Conservation (phyloP, 2,888 invertebrate genomes). For the Camptogramma bilineatum region DNA sequence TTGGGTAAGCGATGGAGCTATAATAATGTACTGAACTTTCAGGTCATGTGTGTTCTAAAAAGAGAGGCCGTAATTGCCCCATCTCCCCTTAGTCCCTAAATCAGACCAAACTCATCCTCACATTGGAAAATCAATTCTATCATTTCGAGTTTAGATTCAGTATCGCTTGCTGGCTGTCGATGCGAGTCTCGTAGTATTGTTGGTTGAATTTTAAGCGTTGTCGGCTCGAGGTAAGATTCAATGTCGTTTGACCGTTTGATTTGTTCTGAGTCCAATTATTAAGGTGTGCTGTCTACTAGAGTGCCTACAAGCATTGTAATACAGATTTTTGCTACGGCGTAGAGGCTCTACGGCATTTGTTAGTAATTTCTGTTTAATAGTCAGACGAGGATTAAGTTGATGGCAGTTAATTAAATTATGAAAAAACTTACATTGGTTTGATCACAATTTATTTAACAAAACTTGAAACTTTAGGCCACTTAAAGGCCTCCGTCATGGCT, state of each 20-base stretch:
- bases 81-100: constrained; percentile 18
- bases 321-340: neutral
- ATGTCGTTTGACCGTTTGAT: constrained; percentile 7
- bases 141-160: neutral
- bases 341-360: constrained; percentile 3
- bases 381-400: too few species aligned
- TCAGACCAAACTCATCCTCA: constrained; percentile 7
- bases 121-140: constrained; percentile 7
- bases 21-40: constrained; percentile 81
- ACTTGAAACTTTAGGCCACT: too few species aligned
- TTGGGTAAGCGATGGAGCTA: constrained; percentile 67
- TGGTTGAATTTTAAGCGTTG: constrained; percentile 2
- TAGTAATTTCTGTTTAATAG: too few species aligned
- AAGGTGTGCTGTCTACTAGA: too few species aligned
- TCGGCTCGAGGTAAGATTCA: constrained; percentile 3
- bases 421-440: too few species aligned
- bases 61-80: constrained; percentile 61
- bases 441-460: too few species aligned
- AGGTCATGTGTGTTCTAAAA: constrained; percentile 67
- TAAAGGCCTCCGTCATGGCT: too few species aligned
- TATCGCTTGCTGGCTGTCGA: neutral
- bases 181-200: neutral
- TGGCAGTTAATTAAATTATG: too few species aligned
- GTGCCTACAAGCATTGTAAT: neutral
- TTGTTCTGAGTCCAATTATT: too few species aligned